Percentiles rank a stretch among this genome's conserved stretches.
Evolutionary conservation across 2,797 vertebrate genomes (phyloP).

Genomic region (Trachurus trachurus): DNA sequence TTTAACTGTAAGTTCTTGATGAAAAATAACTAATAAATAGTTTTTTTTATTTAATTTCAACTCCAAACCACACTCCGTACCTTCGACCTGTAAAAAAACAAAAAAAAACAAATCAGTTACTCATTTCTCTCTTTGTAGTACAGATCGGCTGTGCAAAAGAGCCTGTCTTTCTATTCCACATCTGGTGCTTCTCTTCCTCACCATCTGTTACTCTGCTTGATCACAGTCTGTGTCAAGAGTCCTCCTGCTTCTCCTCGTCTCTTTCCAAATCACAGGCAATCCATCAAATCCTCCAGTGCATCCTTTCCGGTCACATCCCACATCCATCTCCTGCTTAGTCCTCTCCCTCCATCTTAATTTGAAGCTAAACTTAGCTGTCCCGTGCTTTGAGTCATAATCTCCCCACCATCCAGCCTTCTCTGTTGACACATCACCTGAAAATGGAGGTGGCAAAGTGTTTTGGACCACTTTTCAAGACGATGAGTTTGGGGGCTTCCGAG

Average conservation of each 20-base stretch:
- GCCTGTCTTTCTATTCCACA: conserved; percentile 42
- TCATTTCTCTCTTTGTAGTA: not conserved
- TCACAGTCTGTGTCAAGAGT: conserved; percentile 45
- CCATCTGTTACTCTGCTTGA: conserved; percentile 62
- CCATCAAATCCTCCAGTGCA: conserved; percentile 50
- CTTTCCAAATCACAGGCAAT: conserved; percentile 54
- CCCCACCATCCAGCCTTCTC: not conserved
- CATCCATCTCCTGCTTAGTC: conserved; percentile 31
- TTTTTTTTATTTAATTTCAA: not conserved
- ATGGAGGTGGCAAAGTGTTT: conserved; percentile 1
- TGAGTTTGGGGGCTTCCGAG: not conserved
- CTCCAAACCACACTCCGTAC: not conserved
- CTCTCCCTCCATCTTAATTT: conserved; percentile 36
- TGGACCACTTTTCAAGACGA: conserved; percentile 10
- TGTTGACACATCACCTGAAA: conserved; percentile 15
- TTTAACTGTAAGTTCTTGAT: not conserved
- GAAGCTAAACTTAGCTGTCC: conserved; percentile 16
- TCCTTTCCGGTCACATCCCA: conserved; percentile 33
- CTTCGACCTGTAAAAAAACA: not conserved
- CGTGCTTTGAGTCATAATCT: conserved; percentile 15
- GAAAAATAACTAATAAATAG: not conserved
- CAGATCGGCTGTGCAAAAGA: not conserved
- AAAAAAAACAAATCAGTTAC: not conserved
- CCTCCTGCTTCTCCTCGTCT: conserved; percentile 45
- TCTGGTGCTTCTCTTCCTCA: conserved; percentile 38